Evolutionary conservation across 2,113 vertebrate species (phyloP), one percentile per base, ranked within the genome.

Genomic region (Odontesthes bonariensis): DNA sequence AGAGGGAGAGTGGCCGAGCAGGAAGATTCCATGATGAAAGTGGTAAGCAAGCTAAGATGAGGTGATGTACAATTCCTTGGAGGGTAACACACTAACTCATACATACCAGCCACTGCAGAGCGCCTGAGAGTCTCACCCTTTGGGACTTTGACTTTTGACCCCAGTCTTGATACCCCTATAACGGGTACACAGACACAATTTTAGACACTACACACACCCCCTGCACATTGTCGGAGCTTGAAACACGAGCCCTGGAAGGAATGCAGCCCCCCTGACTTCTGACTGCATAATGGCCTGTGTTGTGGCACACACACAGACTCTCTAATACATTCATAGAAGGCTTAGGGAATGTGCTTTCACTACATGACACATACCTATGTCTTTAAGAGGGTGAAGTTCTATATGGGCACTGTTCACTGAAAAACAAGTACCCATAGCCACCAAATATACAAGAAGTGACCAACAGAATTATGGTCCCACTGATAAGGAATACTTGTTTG

Each of bases 201-300:
- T 79, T 67, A 87, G 73, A 68, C 56, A 73, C 56, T 33, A 42
- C 64, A 76, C 59, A 75, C 67, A 77, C 62, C 6, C 20, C 13
- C 46, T n/a, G 23, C 57, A 80, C 75, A 72, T 73, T 75, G 73
- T 76, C 44, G 58, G 61, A 56, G 67, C 56, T 54, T 0, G 86
- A 85, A 93, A 93, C 68, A 46, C 42, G 86, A 93, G 54, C 77
- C 57, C 60, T 11, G 33, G 44, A 64, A 87, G 84, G 90, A 92
- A 92, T 91, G 88, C 70, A 66, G 69, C 63, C 83, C 84, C 86
- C 75, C 53, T 3, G 42, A 69, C 61, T 65, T 77, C 51, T 68
- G 75, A 69, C 81, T 73, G 66, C 33, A 87, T 81, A 85, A 82
- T 81, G 78, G 82, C 79, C 79, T 76, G 70, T 81, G 75, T 78